Percentiles rank a stretch among this genome's conserved stretches.
Conservation (phyloP, 2,797 vertebrate genomes). For the Poecilia velifera region DNA sequence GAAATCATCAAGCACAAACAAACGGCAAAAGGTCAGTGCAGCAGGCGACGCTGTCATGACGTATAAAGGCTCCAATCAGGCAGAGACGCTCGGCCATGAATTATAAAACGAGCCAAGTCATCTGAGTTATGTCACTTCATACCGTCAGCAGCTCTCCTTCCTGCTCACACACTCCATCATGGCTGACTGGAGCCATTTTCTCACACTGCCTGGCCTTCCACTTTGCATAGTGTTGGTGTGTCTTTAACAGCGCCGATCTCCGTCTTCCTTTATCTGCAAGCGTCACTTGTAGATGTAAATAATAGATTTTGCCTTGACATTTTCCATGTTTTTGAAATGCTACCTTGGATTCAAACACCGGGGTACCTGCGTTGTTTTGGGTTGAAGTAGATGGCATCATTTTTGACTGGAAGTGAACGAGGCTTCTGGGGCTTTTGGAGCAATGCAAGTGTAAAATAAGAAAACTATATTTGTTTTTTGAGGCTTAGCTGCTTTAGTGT, state of each 20-base stretch:
- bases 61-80: constrained; percentile 12
- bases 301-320: neutral
- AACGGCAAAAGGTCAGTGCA: constrained; percentile 30
- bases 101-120: constrained; percentile 39
- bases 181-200: constrained; percentile 18
- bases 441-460: neutral
- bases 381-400: neutral
- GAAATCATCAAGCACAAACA: constrained; percentile 45
- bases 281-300: neutral
- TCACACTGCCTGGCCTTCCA: constrained; percentile 7
- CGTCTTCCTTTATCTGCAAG: neutral
- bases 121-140: constrained; percentile 41
- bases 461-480: neutral
- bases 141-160: constrained; percentile 22
- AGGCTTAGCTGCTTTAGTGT: neutral
- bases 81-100: constrained; percentile 23
- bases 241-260: constrained; percentile 13
- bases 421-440: neutral
- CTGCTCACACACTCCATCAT: constrained; percentile 32
- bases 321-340: neutral
- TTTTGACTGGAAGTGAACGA: neutral
- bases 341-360: neutral
- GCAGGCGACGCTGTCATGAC: neutral
- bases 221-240: constrained; percentile 10
- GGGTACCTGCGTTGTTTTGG: neutral